Base-by-base conservation (phyloP, 1,140 invertebrate species). In the Drosophila arawakana region DNA sequence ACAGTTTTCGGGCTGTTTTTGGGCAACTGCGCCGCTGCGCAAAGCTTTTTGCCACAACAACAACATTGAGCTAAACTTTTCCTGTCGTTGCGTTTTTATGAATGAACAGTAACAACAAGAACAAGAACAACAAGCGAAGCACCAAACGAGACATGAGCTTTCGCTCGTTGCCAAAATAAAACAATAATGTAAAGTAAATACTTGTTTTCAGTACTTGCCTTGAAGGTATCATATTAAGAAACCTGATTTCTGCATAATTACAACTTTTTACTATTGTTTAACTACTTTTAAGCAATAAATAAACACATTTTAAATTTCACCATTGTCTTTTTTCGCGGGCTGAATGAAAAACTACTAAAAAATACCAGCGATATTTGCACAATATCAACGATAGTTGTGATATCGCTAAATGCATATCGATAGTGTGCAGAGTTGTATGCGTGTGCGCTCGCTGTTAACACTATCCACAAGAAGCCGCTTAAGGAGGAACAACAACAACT, bases 81-180 rank as follows among this genome's bases (percentile, higher is more conserved):
- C 44, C 30, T 65, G 35, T 37, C 35, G 46, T 13, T 72, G 68
- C 41, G 72, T 79, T 86, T 86, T 86, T 86, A 86, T 86, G 82
- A 86, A 86, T 86, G 82, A 86, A 86, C n/a, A 35, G 34, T 39
- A 47, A 41, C 57, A 78, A 50, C 15, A 60, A 44, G 60, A 79
- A 58, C 10, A 74, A 50, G 39, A 58, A 66, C 43, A 49, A 35
- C 43, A 30, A 30, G 25, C 25, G 25, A 30, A 30, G 25, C 25
- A 49, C 39, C 37, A 69, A 35, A 58, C 37, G 55, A 21, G 37
- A 37, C 39, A 50, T 60, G 30, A 70, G 68, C 79, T 78, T 69
- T 73, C 49, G 30, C 46, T 46, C 44, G 46, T 21, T 46, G 15
- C 2, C 25, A 34, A 43, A 59, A 34, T 59, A 21, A 43, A 21